Evolutionary conservation across 2,797 vertebrate species (phyloP).

Genomic region (Hephaestus fuliginosus): DNA sequence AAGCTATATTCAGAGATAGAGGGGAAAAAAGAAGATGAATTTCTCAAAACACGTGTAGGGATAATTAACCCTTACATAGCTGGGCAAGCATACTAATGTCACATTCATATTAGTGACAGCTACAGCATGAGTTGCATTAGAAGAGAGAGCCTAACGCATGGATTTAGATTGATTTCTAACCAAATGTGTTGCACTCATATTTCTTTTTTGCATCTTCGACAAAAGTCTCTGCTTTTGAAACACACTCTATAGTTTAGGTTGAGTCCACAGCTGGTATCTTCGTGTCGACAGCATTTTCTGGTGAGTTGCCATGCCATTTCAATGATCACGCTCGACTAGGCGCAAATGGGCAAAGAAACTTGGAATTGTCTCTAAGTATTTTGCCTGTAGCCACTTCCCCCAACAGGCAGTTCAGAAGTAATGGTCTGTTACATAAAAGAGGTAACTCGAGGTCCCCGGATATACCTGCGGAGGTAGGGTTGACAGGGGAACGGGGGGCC

Average conservation of each 20-base stretch:
- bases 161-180: background rate
- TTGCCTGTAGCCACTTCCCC: slow-evolving; percentile 41
- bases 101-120: background rate
- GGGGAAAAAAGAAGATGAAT: slow-evolving; percentile 32
- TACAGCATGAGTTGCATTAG: background rate
- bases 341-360: slow-evolving; percentile 36
- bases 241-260: background rate
- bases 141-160: background rate
- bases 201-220: background rate
- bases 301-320: slow-evolving; percentile 44
- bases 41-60: slow-evolving; percentile 38
- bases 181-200: background rate
- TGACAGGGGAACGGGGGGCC: slow-evolving; percentile 22
- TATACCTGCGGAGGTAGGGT: slow-evolving; percentile 53
- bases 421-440: slow-evolving; percentile 60
- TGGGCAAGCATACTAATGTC: background rate
- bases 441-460: slow-evolving; percentile 44
- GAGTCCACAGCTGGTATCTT: background rate
- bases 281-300: slow-evolving; percentile 24
- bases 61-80: slow-evolving; percentile 42
- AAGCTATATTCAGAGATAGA: slow-evolving; percentile 57
- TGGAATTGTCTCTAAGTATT: slow-evolving; percentile 33
- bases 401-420: slow-evolving; percentile 38
- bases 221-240: slow-evolving; percentile 3
- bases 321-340: slow-evolving; percentile 44